A percentile compares a stretch with the other conserved stretches of the same genome.
Evolutionary conservation across 2,888 invertebrate genomes (phyloP).

Genomic region (Odontothrips loti): DNA sequence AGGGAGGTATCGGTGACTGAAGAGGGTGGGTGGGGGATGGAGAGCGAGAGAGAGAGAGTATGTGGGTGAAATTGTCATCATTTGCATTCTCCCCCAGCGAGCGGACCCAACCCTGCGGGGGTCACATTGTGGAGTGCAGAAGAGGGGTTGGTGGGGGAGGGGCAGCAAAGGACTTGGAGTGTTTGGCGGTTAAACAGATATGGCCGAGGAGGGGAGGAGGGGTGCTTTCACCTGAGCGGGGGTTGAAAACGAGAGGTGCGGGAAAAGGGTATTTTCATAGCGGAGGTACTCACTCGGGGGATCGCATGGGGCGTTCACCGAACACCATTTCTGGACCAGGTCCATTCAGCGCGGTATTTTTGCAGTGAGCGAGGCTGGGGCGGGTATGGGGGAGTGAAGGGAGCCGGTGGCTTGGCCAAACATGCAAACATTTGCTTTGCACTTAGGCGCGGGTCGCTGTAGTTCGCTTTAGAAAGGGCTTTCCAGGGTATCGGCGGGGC

Average conservation of each 20-base stretch:
- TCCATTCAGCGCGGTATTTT: background rate
- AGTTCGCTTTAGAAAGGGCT: slow-evolving; percentile 22
- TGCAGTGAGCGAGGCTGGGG: background rate
- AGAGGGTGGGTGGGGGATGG: background rate
- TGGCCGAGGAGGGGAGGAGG: background rate
- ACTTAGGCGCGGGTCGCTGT: slow-evolving; percentile 16
- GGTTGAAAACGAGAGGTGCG: too few species aligned
- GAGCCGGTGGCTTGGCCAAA: slow-evolving; percentile 10
- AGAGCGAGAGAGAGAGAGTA: background rate
- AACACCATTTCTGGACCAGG: too few species aligned
- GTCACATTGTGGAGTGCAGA: background rate
- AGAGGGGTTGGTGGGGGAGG: background rate
- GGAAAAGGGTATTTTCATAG: background rate
- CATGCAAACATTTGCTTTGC: slow-evolving; percentile 26
- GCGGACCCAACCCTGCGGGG: background rate
- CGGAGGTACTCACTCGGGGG: background rate
- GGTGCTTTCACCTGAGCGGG: background rate
- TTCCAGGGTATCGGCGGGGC: background rate
- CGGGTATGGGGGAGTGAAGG: background rate
- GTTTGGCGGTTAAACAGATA: background rate
- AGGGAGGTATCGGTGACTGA: background rate
- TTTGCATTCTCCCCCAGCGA: background rate
- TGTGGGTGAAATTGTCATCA: slow-evolving; percentile 11
- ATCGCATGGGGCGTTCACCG: background rate
- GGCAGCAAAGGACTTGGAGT: background rate